These are phyloP conservation scores for Apodemus speciosus DNA, from an alignment of 2,113 vertebrate genomes.

Conservation along the genomic window DNA sequence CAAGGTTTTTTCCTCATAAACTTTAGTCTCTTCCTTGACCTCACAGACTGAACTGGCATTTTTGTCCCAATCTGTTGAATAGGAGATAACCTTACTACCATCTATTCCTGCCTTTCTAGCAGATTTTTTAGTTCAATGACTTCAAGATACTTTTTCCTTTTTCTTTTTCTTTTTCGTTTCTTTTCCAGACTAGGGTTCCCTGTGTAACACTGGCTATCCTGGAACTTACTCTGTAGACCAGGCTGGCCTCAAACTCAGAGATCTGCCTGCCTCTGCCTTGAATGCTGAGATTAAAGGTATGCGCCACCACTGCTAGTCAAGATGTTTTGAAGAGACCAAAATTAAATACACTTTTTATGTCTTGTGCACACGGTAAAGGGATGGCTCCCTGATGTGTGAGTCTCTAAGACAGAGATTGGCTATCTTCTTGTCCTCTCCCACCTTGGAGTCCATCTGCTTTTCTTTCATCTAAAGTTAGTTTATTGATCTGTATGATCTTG, in stretches of 20 bases:
- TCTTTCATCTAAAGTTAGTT: not conserved
- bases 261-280: no score
- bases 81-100: constrained; percentile 4
- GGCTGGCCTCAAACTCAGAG: no score
- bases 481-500: not conserved
- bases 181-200: no score
- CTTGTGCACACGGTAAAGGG: not conserved
- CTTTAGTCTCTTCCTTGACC: not conserved
- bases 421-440: not conserved
- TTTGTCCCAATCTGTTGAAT: constrained; percentile 25
- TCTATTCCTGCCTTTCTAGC: constrained; percentile 22
- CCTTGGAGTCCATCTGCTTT: not conserved
- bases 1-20: not conserved
- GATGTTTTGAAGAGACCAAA: not conserved
- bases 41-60: not conserved
- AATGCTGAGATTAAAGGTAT: not conserved
- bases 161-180: no score
- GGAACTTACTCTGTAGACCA: no score
- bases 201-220: no score
- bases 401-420: not conserved
- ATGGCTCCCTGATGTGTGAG: not conserved
- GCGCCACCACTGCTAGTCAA: not conserved
- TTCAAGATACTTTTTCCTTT: not conserved
- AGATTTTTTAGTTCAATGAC: not conserved
- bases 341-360: not conserved